phyloP scores from a whole-genome alignment of 2,113 vertebrate species.

The Boleophthalmus pectinirostris region DNA sequence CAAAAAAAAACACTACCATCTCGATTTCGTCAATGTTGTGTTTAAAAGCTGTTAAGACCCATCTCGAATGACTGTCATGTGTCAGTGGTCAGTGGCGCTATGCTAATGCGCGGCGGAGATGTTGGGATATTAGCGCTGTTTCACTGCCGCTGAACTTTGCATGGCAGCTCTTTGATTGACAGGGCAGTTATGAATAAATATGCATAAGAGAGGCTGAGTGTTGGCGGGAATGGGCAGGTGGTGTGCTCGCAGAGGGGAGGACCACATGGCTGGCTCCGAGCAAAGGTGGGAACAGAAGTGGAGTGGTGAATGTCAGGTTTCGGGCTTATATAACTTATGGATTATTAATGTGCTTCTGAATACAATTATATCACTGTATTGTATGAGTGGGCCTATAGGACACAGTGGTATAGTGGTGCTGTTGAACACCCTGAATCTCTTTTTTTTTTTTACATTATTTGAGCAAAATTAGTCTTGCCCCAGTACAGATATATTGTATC shows the following conservation, averaged over 20 bases:
- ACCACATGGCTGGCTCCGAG: slow-evolving; percentile 12
- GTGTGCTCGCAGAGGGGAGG: slow-evolving; percentile 5
- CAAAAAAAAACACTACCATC: too few relatives aligned
- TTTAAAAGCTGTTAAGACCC: slow-evolving; percentile 19
- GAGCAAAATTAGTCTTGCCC: too few relatives aligned
- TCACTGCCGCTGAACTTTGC: slow-evolving; percentile 56
- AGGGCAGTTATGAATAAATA: slow-evolving; percentile 67
- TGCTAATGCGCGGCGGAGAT: slow-evolving; percentile 46
- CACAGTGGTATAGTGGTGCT: neutral
- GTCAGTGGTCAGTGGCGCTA: slow-evolving; percentile 42
- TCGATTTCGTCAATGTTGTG: slow-evolving; percentile 5
- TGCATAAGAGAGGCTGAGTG: slow-evolving; percentile 47
- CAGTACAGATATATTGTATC: too few relatives aligned
- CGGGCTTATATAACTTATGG: neutral
- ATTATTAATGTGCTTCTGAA: neutral
- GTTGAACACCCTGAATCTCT: neutral
- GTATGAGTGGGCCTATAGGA: neutral
- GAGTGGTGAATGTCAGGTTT: neutral
- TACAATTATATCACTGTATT: neutral
- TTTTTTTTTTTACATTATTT: too few relatives aligned
- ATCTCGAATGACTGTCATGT: slow-evolving; percentile 44
- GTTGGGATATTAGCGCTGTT: slow-evolving; percentile 56
- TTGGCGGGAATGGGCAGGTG: slow-evolving; percentile 37
- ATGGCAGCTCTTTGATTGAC: slow-evolving; percentile 57
- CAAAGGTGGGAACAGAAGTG: neutral